Percentiles rank a stretch among this genome's conserved stretches.
These are phyloP conservation scores for Cephus pygmeus DNA, from an alignment of 2,888 invertebrate genomes.

Conservation along the genomic window DNA sequence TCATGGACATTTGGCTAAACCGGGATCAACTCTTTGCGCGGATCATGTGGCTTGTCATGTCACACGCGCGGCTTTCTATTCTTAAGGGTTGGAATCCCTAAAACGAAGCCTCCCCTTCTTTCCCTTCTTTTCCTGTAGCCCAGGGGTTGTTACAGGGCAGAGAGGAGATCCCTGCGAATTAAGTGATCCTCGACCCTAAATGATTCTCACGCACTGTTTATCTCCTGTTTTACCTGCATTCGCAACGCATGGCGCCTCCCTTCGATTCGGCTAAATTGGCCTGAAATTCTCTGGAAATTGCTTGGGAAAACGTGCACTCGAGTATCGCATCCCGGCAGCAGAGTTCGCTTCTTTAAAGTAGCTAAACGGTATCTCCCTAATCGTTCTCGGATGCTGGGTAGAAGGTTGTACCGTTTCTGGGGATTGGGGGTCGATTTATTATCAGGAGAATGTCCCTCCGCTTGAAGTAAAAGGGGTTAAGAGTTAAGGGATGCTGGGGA, in stretches of 20 bases:
- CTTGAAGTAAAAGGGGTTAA: not conserved
- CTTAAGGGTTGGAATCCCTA: not conserved
- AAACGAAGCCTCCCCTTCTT: not conserved
- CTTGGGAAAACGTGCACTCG: not conserved
- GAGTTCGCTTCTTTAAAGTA: not conserved
- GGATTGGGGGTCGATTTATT: conserved; percentile 29
- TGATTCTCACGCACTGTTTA: not conserved
- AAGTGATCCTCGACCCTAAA: not conserved
- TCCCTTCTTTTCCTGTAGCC: not conserved
- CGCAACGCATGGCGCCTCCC: not conserved
- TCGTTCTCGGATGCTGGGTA: not conserved
- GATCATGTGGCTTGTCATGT: conserved; percentile 60
- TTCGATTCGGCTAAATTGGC: not conserved
- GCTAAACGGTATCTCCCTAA: not conserved
- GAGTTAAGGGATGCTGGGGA: conserved; percentile 12
- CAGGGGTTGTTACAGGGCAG: not conserved
- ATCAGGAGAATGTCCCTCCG: conserved; percentile 17
- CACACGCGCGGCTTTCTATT: conserved; percentile 33
- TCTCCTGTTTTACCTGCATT: not conserved
- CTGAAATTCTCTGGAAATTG: not conserved
- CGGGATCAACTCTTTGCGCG: conserved; percentile 63
- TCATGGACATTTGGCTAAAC: conserved; percentile 54
- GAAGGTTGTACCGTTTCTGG: not conserved
- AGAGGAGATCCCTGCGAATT: not conserved
- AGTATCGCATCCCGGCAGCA: not conserved